Percentiles rank a stretch among this genome's conserved stretches.
Evolutionary conservation across 2,113 vertebrate genomes (phyloP).

Genomic region (Urocynchramus pylzowi): DNA sequence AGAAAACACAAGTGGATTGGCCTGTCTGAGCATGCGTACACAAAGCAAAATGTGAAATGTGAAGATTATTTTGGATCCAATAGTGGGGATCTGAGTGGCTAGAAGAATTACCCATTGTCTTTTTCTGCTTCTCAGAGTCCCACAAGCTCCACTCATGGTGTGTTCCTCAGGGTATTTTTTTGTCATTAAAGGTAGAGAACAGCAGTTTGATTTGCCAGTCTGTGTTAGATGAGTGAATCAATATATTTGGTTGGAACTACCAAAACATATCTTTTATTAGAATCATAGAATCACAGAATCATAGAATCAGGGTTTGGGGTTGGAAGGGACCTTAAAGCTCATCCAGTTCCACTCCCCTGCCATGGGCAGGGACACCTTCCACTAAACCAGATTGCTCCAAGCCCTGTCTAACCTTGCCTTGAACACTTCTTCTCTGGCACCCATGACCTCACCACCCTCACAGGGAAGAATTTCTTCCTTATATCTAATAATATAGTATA

Average conservation of each 20-base stretch:
- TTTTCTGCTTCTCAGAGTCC: not conserved
- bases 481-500: not conserved
- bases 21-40: not conserved
- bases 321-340: not conserved
- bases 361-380: not conserved
- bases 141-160: not conserved
- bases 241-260: not conserved
- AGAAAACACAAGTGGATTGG: not conserved
- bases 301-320: not conserved
- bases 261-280: not conserved
- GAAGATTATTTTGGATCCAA: not conserved
- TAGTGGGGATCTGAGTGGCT: not conserved
- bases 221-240: not conserved
- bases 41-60: not conserved
- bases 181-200: not conserved
- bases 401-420: not conserved
- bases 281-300: not conserved
- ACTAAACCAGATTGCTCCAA: accelerated
- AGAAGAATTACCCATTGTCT: not conserved
- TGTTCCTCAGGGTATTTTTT: not conserved
- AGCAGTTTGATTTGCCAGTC: not conserved
- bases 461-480: not conserved
- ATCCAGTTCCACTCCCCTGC: not conserved
- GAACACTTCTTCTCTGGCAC: not conserved
- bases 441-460: not conserved